These are phyloP conservation scores for Zaprionus africanus DNA, from an alignment of 1,140 invertebrate genomes.

Conservation along the genomic window DNA sequence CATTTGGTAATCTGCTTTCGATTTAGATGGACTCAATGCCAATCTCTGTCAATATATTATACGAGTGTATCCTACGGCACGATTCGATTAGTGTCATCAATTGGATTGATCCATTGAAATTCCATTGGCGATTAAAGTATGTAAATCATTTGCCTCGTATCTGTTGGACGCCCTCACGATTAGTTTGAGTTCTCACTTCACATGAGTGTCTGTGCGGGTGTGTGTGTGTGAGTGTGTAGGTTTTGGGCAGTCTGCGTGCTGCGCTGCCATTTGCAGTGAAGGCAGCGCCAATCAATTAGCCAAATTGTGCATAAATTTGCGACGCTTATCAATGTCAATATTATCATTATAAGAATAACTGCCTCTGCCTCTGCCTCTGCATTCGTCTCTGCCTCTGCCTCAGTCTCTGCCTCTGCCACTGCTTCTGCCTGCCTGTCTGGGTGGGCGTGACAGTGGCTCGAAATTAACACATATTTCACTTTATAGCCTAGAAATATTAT, in stretches of 20 bases:
- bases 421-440: conserved; percentile 7
- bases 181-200: not conserved
- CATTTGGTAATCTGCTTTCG: not conserved
- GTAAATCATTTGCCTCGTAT: not conserved
- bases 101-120: not conserved
- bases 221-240: not conserved
- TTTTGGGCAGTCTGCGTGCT: conserved; percentile 53
- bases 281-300: conserved; percentile 77
- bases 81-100: not conserved
- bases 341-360: conserved; percentile 80
- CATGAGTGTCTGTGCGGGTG: not conserved
- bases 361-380: conserved; percentile 17
- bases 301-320: conserved; percentile 83
- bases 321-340: conserved; percentile 83
- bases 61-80: not conserved
- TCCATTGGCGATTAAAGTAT: conserved; percentile 6
- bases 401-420: not conserved
- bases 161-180: not conserved
- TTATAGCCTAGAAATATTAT: conserved; percentile 76
- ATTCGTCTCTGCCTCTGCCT: conserved; percentile 5
- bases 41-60: not conserved
- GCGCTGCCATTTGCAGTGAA: conserved; percentile 53
- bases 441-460: conserved; percentile 47
- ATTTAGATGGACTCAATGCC: not conserved
- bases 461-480: conserved; percentile 83